Percentiles rank a stretch among this genome's conserved stretches.
These are phyloP conservation scores for Puffinus mauretanicus DNA, from an alignment of 2,113 vertebrate species.

Conservation along the genomic window DNA sequence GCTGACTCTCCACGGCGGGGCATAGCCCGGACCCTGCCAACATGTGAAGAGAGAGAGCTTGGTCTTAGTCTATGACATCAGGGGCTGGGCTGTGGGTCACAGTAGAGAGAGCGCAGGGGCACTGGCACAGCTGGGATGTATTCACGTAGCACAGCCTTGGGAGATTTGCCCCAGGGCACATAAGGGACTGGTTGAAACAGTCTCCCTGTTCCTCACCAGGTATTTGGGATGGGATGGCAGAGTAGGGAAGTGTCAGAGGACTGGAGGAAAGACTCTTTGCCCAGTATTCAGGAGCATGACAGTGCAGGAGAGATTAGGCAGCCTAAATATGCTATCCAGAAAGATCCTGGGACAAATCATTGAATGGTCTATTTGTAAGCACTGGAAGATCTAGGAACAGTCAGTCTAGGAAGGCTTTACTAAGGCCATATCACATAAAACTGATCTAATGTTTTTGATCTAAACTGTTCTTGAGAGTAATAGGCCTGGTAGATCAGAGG, in stretches of 20 bases:
- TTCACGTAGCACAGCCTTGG: background rate
- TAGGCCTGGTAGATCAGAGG: background rate
- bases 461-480: background rate
- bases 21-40: background rate
- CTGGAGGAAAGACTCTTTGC: background rate
- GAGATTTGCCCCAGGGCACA: background rate
- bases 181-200: background rate
- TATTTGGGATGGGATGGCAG: background rate
- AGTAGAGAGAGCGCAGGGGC: background rate
- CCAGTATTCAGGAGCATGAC: background rate
- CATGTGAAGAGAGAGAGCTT: background rate
- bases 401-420: background rate
- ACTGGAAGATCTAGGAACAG: background rate
- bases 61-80: background rate
- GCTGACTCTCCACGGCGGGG: fast-evolving
- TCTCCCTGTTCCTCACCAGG: background rate
- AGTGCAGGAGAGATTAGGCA: background rate
- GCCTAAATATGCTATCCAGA: background rate
- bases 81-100: background rate
- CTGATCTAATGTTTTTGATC: background rate
- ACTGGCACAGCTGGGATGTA: background rate
- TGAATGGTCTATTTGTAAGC: background rate
- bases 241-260: background rate
- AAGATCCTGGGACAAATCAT: background rate
- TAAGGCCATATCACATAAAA: background rate